Percentiles rank a stretch among this genome's conserved stretches.
Conservation (phyloP, 2,888 invertebrate genomes). For the Scotopteryx bipunctaria region DNA sequence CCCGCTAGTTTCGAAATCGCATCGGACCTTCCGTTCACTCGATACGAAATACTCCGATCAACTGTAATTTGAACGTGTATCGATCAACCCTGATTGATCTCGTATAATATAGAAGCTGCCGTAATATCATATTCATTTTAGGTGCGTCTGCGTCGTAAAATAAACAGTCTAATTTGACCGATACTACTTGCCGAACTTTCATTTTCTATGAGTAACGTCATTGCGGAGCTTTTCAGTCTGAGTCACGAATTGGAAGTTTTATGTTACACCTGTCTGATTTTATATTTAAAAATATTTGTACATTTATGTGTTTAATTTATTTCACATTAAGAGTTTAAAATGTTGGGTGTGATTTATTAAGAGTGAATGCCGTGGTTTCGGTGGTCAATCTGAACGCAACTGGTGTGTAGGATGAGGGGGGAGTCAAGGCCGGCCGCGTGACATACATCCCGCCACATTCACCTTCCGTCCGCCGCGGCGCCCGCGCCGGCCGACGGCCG, state of each 20-base stretch:
- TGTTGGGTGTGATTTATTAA: conserved; percentile 27
- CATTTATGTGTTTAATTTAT: too few relatives aligned
- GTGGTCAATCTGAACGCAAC: conserved; percentile 48
- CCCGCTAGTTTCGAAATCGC: conserved; percentile 68
- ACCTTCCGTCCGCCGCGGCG: conserved; percentile 70
- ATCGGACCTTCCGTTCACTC: conserved; percentile 75
- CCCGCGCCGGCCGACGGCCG: too few relatives aligned
- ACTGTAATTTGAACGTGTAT: conserved; percentile 58
- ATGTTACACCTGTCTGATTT: conserved; percentile 25
- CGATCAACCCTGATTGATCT: conserved; percentile 47
- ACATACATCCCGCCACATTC: conserved; percentile 78
- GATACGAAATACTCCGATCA: conserved; percentile 66
- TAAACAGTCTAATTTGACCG: conserved; percentile 21
- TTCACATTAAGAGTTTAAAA: conserved; percentile 7
- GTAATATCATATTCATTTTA: conserved; percentile 9
- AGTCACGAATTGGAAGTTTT: conserved; percentile 29
- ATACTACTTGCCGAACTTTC: conserved; percentile 23
- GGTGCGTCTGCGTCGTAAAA: conserved; percentile 18
- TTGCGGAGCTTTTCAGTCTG: conserved; percentile 25
- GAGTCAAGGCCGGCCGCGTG: conserved; percentile 76
- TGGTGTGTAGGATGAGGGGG: conserved; percentile 63
- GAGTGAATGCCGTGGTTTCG: conserved; percentile 36
- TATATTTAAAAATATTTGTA: too few relatives aligned
- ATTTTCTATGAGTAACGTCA: conserved; percentile 29
- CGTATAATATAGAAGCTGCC: conserved; percentile 12